Conservation (phyloP, 2,113 vertebrate genomes). For the Abramis brama region DNA sequence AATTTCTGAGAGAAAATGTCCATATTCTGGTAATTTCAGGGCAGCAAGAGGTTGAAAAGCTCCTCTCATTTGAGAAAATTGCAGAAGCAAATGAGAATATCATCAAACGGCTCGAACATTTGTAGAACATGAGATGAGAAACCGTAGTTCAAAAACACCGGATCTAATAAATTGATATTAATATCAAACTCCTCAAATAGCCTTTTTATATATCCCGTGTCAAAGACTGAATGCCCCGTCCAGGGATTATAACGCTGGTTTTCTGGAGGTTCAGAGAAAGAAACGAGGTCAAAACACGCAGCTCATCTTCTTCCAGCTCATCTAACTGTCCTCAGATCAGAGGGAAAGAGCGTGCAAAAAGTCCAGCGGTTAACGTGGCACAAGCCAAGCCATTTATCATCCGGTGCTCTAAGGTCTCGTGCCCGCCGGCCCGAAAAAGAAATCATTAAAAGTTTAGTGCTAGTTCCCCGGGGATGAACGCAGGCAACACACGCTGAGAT, state of each 20-base stretch:
- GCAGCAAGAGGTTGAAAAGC: not conserved
- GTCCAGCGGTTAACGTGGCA: conserved; percentile 62
- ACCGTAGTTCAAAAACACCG: not conserved
- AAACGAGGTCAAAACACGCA: conserved; percentile 21
- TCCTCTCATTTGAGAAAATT: conserved; percentile 2
- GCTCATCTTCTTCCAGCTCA: conserved; percentile 17
- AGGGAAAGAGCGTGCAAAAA: conserved; percentile 42
- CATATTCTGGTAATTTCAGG: not conserved
- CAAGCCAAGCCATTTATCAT: conserved; percentile 77
- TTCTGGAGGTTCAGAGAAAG: conserved; percentile 1
- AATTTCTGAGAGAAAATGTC: too few species aligned
- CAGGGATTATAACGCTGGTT: not conserved
- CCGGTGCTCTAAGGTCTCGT: conserved; percentile 59
- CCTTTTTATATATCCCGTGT: not conserved
- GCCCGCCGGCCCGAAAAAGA: conserved; percentile 66
- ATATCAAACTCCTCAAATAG: not conserved
- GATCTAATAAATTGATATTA: conserved; percentile 22
- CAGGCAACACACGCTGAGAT: conserved; percentile 58
- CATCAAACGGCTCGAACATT: conserved; percentile 24
- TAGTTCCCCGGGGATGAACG: conserved; percentile 60
- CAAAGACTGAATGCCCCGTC: conserved; percentile 18
- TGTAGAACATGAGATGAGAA: conserved; percentile 20
- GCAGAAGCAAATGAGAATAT: conserved; percentile 16
- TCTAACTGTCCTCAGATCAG: conserved; percentile 35
- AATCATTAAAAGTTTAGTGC: conserved; percentile 77